Evolutionary conservation across 1,140 invertebrate species (phyloP), one percentile per base, ranked within the genome.

Genomic region (Zaprionus inermis): DNA sequence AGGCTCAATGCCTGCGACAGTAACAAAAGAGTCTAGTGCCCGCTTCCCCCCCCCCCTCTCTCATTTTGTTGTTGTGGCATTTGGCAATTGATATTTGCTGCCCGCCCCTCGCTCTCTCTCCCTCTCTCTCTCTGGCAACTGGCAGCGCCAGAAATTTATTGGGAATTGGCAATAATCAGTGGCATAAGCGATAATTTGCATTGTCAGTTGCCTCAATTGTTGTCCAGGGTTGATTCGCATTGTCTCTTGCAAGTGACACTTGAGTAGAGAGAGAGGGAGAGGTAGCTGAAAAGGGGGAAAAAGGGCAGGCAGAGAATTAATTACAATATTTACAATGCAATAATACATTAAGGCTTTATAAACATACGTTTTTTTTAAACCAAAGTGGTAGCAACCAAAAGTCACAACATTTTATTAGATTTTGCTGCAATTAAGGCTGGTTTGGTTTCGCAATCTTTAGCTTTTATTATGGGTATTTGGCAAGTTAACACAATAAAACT

Each of bases 91-190:
- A 36, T 55, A 64, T 55, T 76, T 60, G 56, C 54, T 78, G 55
- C 51, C 66, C 56, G 61, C 59, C 67, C 66, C 32, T 55, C 18
- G 67, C 24, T 5, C 24, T 4, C 24, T 28, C 3, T 28, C 3
- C 5, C 24, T 28, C 24, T 28, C 24, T 28, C 24, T 28, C 24
- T 74, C 38, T 44, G n/a, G 38, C 38, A 44, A 44, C 38, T 41
- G 72, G 28, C 49, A 49, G 75, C 60, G 57, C n/a, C 44, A 32
- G 16, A 65, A 72, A 80, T 85, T 76, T 73, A 84, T 85, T 85
- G 81, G 67, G 81, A 85, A 85, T 85, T 81, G 81, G 65, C 80
- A 85, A 85, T 85, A 85, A 85, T 85, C 81, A 81, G 81, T 75
- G 71, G 81, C 51, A 78, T 81, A 85, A 85, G 81, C 74, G 81